phyloP scores from a whole-genome alignment of 2,888 invertebrate species.

The Psylliodes chrysocephalus region DNA sequence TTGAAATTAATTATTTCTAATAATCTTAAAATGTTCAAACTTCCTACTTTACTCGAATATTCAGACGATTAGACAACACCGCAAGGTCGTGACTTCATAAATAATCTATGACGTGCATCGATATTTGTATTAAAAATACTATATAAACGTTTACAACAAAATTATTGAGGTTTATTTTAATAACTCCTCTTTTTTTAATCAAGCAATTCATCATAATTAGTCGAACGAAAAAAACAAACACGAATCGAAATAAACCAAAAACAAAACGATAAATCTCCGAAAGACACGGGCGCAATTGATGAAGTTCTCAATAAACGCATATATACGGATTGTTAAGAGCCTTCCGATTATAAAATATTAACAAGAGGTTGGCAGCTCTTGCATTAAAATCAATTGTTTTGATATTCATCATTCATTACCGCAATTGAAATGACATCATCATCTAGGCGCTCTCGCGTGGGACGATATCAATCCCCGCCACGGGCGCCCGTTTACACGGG shows the following conservation, averaged over 20 bases:
- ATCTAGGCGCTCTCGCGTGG: conserved; percentile 15
- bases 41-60: no score
- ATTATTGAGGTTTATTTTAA: no score
- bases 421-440: conserved; percentile 37
- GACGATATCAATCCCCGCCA: conserved; percentile 19
- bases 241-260: not conserved
- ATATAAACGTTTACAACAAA: no score
- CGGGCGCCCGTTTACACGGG: not conserved
- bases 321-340: conserved; percentile 11
- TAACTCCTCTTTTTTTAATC: no score
- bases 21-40: no score
- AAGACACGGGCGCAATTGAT: conserved; percentile 21
- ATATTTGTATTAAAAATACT: no score
- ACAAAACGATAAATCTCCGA: conserved; percentile 14
- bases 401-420: conserved; percentile 35
- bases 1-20: no score
- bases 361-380: conserved; percentile 28
- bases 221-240: not conserved
- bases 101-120: no score
- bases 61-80: no score
- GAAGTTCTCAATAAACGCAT: conserved; percentile 20
- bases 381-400: conserved; percentile 37
- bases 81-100: no score
- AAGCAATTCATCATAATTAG: no score
- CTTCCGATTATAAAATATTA: conserved; percentile 31